phyloP scores from a whole-genome alignment of 2,888 invertebrate genomes.

The Petrolisthes manimaculis region DNA sequence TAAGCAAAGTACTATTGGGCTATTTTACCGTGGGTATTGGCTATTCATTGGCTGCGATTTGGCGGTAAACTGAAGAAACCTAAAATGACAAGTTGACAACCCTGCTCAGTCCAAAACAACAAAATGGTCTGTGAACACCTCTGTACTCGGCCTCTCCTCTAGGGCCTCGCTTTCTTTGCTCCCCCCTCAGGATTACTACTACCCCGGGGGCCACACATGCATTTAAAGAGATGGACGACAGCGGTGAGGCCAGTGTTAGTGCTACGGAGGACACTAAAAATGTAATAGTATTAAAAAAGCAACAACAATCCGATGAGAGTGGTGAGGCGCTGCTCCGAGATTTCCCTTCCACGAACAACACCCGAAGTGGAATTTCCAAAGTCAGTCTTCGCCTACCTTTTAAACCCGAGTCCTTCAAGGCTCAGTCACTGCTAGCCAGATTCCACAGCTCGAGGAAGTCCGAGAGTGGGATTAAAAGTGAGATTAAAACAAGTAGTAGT shows the following conservation, averaged over 20 bases:
- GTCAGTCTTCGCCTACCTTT: constrained; percentile 45
- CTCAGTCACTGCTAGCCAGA: constrained; percentile 45
- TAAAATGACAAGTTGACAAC: neutral
- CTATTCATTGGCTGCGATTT: neutral
- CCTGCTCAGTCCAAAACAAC: constrained; percentile 44
- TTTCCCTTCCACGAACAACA: neutral
- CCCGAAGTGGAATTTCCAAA: constrained; percentile 20
- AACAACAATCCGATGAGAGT: neutral
- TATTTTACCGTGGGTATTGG: too few relatives aligned
- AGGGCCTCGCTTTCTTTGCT: constrained; percentile 1
- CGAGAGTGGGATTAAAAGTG: constrained; percentile 51
- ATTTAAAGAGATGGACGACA: constrained; percentile 49
- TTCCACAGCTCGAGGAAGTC: constrained; percentile 58
- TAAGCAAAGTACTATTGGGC: too few relatives aligned
- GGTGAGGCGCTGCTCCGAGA: constrained; percentile 32
- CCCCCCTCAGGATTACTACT: neutral
- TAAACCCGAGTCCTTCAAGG: constrained; percentile 50
- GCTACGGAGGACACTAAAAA: neutral
- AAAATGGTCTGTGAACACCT: constrained; percentile 39
- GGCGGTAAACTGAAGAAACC: neutral
- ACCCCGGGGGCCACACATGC: neutral
- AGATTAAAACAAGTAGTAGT: constrained; percentile 35
- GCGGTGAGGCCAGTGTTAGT: constrained; percentile 8
- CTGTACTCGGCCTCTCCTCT: neutral
- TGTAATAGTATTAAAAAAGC: too few relatives aligned